These are phyloP conservation scores for Epicampocera succincta DNA, from an alignment of 2,888 invertebrate species.

Conservation along the genomic window DNA sequence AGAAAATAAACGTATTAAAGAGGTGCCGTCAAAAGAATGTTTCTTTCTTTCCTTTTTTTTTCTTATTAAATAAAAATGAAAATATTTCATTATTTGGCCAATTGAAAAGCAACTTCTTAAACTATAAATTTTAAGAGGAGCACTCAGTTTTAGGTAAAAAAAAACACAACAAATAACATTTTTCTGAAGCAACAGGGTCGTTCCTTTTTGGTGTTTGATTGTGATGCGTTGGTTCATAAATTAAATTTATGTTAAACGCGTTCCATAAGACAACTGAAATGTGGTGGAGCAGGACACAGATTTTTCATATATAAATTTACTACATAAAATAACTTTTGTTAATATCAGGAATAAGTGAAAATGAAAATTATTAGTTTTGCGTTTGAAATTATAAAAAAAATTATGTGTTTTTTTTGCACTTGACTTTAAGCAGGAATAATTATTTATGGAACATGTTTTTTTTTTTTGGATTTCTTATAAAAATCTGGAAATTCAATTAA, in stretches of 20 bases:
- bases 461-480: too few relatives aligned
- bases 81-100: slow-evolving; percentile 62
- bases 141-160: not conserved
- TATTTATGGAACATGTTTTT: too few relatives aligned
- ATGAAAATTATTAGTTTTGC: too few relatives aligned
- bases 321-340: too few relatives aligned
- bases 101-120: slow-evolving; percentile 67
- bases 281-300: not conserved
- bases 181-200: slow-evolving; percentile 26
- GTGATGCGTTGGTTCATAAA: not conserved
- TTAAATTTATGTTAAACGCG: slow-evolving; percentile 28
- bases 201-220: slow-evolving; percentile 15
- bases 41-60: slow-evolving; percentile 5
- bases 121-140: slow-evolving; percentile 35
- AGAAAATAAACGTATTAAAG: slow-evolving; percentile 31
- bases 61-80: slow-evolving; percentile 64
- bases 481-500: too few relatives aligned
- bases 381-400: too few relatives aligned
- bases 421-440: too few relatives aligned
- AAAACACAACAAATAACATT: not conserved
- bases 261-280: slow-evolving; percentile 28
- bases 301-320: not conserved
- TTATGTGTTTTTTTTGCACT: too few relatives aligned
- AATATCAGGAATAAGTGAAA: too few relatives aligned
- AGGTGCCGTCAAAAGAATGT: slow-evolving; percentile 59